A percentile compares a stretch with the other conserved stretches of the same genome.
Conservation (phyloP, 2,797 vertebrate genomes). For the Helostoma temminkii region DNA sequence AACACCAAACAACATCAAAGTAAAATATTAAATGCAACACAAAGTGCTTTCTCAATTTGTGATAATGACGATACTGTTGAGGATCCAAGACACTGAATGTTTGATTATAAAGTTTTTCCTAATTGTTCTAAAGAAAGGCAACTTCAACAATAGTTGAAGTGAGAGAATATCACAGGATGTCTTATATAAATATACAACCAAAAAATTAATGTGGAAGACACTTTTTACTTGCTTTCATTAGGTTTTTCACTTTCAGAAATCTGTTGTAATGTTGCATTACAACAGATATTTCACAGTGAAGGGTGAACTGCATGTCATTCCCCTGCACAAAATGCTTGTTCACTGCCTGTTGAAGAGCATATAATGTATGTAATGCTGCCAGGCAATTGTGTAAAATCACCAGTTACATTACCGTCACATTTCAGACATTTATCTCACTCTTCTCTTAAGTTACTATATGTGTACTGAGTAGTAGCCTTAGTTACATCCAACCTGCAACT, state of each 20-base stretch:
- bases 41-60: no score
- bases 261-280: no score
- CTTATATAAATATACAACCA: neutral
- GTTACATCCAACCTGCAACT: conserved; percentile 11
- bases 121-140: no score
- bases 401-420: conserved; percentile 30
- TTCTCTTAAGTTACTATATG: conserved; percentile 16
- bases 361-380: conserved; percentile 3
- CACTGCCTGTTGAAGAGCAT: neutral
- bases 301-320: conserved; percentile 19
- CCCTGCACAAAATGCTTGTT: conserved; percentile 21
- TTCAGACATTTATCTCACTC: conserved; percentile 14
- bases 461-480: conserved; percentile 8
- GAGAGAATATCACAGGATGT: no score
- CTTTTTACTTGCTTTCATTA: neutral
- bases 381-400: conserved; percentile 6
- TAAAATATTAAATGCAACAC: no score
- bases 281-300: conserved; percentile 14
- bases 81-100: no score
- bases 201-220: neutral
- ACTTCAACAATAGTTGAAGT: no score
- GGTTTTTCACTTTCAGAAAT: no score
- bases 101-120: no score
- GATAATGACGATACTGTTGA: no score
- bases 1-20: no score